Evolutionary conservation across 92 coral and sea anemone genomes (phyloP), one percentile per base, ranked within the genome.

Genomic region (Epizoanthus scotinus): DNA sequence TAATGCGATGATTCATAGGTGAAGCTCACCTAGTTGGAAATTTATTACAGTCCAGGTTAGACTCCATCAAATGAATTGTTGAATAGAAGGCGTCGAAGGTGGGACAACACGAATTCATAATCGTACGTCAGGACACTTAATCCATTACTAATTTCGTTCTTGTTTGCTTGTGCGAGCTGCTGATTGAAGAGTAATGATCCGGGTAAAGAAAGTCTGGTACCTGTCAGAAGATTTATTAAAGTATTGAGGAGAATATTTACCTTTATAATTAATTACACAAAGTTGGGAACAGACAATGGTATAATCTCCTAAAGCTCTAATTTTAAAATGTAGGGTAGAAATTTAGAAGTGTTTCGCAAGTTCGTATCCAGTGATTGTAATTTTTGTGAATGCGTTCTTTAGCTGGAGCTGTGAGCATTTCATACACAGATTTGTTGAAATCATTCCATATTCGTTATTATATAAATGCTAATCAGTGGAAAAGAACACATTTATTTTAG

Each of bases 191-290:
- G 40, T 54, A 54, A 73, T 47, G 52, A 15, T 47, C 26, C 65
- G 27, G 19, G 15, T 44, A 71, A 52, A 71, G 36, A 6, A 52
- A 71, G 52, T 8, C n/a, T 27, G 29, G 49, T 5, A 6, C 4
- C 44, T 75, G 78, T 71, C 44, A 26, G 55, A 14, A 22, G 31
- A 52, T 71, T 52, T 71, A 71, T 71, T 28, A 53, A 12, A 25
- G 44, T 71, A 25, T 71, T 71, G 60, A 25, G 5, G 31, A 50
- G 17, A 52, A 8, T 50, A 47, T 71, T 71, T 71, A 63, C 78
- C 53, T 47, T 71, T 52, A 25, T 50, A 71, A 71, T 52, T 53
- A 68, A 68, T 53, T 64, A 64, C 70, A 64, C 70, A 64, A 27
- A 64, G 78, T 15, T 53, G 61, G 38, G 34, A 49, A 44, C 9